These are phyloP conservation scores for Nycticorax nycticorax DNA, from an alignment of 2,113 vertebrate species.

Conservation along the genomic window DNA sequence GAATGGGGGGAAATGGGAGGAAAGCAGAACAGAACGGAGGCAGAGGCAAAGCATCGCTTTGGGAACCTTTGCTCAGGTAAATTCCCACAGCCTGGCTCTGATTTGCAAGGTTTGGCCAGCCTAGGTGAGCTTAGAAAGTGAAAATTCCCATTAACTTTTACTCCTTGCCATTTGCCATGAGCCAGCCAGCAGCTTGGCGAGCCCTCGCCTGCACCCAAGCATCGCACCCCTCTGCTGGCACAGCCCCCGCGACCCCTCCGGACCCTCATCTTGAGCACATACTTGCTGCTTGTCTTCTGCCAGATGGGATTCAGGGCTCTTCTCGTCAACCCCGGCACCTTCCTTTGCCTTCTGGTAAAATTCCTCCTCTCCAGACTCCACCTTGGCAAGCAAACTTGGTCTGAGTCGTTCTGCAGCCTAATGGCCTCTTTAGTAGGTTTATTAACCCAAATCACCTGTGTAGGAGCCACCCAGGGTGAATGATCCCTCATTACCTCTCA, in stretches of 20 bases:
- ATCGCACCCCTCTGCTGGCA: neutral
- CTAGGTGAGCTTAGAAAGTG: neutral
- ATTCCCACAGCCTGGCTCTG: neutral
- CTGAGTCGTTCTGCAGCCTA: neutral
- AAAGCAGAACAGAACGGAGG: neutral
- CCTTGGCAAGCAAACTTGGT: neutral
- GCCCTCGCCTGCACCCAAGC: neutral
- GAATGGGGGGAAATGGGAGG: neutral
- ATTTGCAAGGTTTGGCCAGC: neutral
- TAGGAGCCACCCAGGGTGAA: neutral
- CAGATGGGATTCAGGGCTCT: neutral
- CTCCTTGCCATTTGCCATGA: neutral
- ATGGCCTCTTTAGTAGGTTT: neutral
- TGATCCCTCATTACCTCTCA: conserved; percentile 8
- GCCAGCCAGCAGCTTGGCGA: neutral
- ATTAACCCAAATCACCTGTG: conserved; percentile 21
- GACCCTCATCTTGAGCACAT: neutral
- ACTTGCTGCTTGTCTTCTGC: neutral
- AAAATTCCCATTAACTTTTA: neutral
- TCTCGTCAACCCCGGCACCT: neutral
- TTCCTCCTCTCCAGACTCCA: neutral
- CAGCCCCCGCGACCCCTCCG: too few species aligned
- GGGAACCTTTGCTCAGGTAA: neutral
- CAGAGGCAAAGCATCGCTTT: neutral
- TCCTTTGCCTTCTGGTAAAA: neutral